Percentiles rank a stretch among this genome's conserved stretches.
Evolutionary conservation across 37 sponge, comb jelly and placozoan genomes (phyloP).

Genomic region (Lycopodina hypogea): DNA sequence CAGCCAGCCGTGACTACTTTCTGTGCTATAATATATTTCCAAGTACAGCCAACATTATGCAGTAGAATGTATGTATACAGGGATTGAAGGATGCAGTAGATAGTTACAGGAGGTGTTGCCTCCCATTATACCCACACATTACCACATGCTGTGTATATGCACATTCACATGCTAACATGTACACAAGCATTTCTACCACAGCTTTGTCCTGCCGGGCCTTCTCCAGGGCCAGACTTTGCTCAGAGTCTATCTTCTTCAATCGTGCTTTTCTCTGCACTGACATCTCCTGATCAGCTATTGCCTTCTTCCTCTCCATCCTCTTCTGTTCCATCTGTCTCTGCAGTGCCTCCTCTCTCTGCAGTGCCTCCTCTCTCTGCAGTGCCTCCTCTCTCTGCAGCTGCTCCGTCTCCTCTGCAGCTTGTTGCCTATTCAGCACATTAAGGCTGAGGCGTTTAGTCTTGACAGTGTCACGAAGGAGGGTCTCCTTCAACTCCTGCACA

Average conservation of each 20-base stretch:
- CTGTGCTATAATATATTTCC: no score
- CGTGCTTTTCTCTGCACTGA: constrained; percentile 34
- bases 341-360: constrained; percentile 9
- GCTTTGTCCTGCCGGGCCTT: no score
- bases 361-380: constrained; percentile 2
- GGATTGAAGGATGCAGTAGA: no score
- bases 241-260: constrained; percentile 32
- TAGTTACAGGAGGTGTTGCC: no score
- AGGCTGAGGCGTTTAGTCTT: neutral
- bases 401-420: constrained; percentile 20
- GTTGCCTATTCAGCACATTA: constrained; percentile 4
- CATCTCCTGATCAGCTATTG: constrained; percentile 14
- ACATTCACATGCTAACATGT: no score
- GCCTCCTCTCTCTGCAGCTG: constrained; percentile 12
- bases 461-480: neutral
- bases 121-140: no score
- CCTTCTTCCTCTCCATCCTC: constrained; percentile 46
- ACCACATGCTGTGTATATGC: no score
- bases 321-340: neutral
- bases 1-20: no score
- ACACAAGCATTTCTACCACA: no score
- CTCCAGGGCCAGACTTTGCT: constrained; percentile 30
- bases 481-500: constrained; percentile 23
- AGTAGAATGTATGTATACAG: no score
- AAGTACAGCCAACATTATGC: no score